A percentile compares a stretch with the other conserved stretches of the same genome.
These are phyloP conservation scores for Pelvicachromis taeniatus DNA, from an alignment of 2,113 vertebrate genomes.

Conservation along the genomic window DNA sequence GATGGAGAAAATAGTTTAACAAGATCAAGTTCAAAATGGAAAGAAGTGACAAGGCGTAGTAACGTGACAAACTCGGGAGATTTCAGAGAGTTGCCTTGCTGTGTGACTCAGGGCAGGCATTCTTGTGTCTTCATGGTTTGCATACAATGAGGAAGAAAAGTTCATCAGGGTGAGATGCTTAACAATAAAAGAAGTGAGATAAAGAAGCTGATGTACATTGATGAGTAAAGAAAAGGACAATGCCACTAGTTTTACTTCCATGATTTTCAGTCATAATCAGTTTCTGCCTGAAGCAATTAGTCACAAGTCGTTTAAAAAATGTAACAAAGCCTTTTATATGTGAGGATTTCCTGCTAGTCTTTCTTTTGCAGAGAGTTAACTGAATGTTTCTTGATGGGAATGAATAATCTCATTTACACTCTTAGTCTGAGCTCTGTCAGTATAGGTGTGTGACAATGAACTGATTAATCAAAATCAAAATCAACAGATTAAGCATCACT, in stretches of 20 bases:
- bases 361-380: not conserved
- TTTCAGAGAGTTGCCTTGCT: not conserved
- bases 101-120: not conserved
- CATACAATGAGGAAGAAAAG: not conserved
- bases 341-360: not conserved
- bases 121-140: not conserved
- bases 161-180: not conserved
- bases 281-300: not conserved
- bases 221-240: not conserved
- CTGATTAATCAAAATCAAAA: not conserved
- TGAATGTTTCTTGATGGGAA: not conserved
- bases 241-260: not conserved
- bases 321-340: not conserved
- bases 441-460: not conserved
- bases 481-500: not conserved
- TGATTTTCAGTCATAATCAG: not conserved
- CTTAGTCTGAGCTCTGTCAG: not conserved
- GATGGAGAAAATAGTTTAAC: conserved; percentile 13
- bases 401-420: not conserved
- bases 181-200: not conserved
- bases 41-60: not conserved
- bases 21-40: not conserved
- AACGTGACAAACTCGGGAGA: not conserved
- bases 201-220: not conserved
- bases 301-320: not conserved